These are phyloP conservation scores for Achlya flavicornis DNA, from an alignment of 2,888 invertebrate genomes.

Conservation along the genomic window DNA sequence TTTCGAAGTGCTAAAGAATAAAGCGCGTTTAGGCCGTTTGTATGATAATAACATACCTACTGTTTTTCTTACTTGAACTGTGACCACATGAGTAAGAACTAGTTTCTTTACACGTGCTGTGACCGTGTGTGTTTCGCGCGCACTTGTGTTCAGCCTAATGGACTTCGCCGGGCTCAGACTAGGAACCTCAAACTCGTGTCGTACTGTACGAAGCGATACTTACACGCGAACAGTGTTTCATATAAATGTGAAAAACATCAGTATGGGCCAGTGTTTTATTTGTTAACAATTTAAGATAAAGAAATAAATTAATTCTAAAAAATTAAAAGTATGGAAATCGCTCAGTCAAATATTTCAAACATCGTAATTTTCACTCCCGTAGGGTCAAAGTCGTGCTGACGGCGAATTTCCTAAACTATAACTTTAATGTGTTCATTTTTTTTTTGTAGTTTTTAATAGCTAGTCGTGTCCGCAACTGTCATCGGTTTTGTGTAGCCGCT, in stretches of 20 bases:
- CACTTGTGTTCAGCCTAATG: no score
- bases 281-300: neutral
- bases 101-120: no score
- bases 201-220: conserved; percentile 11
- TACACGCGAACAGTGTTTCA: neutral
- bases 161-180: neutral
- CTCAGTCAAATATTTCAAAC: neutral
- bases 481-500: conserved; percentile 12
- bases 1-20: no score
- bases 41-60: no score
- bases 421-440: neutral
- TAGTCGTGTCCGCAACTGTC: conserved; percentile 9
- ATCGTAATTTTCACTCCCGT: neutral
- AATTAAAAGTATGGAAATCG: neutral
- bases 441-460: neutral
- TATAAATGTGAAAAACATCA: neutral
- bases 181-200: conserved; percentile 17
- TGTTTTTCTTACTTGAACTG: no score
- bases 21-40: no score
- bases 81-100: no score
- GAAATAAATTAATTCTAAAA: conserved; percentile 6
- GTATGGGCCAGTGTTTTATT: conserved; percentile 2
- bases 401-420: conserved; percentile 4
- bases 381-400: neutral
- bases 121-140: no score